Conservation (phyloP, 1,140 invertebrate species). For the Chrysoperla carnea region DNA sequence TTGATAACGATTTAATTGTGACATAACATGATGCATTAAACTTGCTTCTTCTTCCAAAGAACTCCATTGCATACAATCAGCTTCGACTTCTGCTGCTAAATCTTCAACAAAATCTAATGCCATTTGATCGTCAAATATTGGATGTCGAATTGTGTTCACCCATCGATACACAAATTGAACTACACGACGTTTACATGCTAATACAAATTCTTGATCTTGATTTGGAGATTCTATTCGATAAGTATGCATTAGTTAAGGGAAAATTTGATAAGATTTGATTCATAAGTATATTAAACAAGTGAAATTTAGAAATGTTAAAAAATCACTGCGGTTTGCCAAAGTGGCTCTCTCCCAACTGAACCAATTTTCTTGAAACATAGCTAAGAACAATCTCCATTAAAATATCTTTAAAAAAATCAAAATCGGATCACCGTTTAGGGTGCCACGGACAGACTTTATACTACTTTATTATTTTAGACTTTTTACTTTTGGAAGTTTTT, state of each 20-base stretch:
- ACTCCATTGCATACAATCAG: slow-evolving; percentile 30
- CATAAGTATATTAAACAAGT: not conserved
- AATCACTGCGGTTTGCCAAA: no score
- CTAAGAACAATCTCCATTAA: no score
- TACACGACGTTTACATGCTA: slow-evolving; percentile 56
- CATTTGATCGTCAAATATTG: slow-evolving; percentile 54
- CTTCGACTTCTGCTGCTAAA: slow-evolving; percentile 45
- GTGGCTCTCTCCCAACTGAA: no score
- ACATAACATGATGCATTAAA: slow-evolving; percentile 46
- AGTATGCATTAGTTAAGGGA: slow-evolving; percentile 29
- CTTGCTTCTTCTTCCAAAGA: slow-evolving; percentile 41
- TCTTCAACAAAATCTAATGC: slow-evolving; percentile 60
- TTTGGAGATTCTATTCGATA: slow-evolving; percentile 38
- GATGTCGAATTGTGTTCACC: slow-evolving; percentile 50
- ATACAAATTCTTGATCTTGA: slow-evolving; percentile 51
- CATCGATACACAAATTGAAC: slow-evolving; percentile 66
- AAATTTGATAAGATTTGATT: slow-evolving; percentile 6
- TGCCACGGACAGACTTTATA: no score
- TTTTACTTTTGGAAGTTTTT: no score
- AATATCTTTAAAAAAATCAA: no score
- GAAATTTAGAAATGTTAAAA: slow-evolving; percentile 5
- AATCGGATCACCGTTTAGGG: no score
- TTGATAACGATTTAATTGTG: slow-evolving; percentile 27
- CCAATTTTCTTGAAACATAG: no score
- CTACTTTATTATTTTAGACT: no score